Base-by-base conservation (phyloP, 2,113 vertebrate species). In the Nansenia antarctica region DNA sequence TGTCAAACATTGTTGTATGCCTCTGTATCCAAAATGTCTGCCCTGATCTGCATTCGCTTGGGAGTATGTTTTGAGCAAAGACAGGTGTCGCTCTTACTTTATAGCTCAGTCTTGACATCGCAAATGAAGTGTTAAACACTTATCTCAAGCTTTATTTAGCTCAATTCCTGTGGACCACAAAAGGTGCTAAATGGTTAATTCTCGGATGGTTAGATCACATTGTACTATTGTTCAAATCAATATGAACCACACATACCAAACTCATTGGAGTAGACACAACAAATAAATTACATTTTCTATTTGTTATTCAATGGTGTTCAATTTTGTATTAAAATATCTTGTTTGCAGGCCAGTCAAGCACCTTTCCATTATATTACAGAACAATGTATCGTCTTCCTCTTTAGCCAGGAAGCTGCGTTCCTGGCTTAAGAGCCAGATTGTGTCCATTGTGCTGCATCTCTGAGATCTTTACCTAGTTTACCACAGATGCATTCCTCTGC, bases 1-100 rank as follows among this genome's bases (percentile, higher is more conserved):
- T 85, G 89, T 86, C 84, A 87, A 81, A 87, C 67, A 47, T 58
- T 58, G 67, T 30, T 59, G 58, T 65, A 85, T 78, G 75, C 60
- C 60, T 55, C 73, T 73, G 18, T 71, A 76, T 39, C 67, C 76
- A 86, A 86, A 87, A 88, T 86, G 83, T 82, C 81, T 82, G 85
- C 80, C 31, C 61, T 20, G n/a, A 67, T 60, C 58, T 52, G 71
- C 32, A 42, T 77, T 3, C 4, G 26, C 55, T 69, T 30, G 37
- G 32, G 63, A 42, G 60, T 49, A 30, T 77, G 69, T 60, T 6
- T n/a, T 0, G 9, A 68, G 65, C 31, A 32, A 39, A 77, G 73
- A 80, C 1, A 64, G 83, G 80, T 73, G 85, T 83, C 77, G 79
- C 85, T 82, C 68, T 52, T 65, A 11, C 20, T 66, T 52, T 65